Base-by-base conservation (phyloP, 2,113 vertebrate genomes). In the Arothron firmamentum region DNA sequence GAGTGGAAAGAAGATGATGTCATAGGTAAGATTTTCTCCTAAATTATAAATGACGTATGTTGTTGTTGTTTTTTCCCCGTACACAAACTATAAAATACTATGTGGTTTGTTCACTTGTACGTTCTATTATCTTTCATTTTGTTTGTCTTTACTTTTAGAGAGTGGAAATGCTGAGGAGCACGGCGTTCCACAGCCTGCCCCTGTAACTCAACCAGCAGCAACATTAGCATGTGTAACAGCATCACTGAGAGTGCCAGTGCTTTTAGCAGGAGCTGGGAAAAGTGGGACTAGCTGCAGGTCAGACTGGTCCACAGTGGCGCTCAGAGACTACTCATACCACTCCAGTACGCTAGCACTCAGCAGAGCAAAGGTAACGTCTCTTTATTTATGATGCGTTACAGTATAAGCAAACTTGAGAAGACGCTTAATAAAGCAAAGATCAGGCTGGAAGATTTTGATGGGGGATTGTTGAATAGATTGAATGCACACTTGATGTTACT, bases 351-450 rank as follows among this genome's bases (percentile, higher is more conserved):
- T 84, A 51, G 65, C 68, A 10, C 56, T 77, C 61, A 81, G 57
- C 63, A 83, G 80, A 75, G 78, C 78, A 18, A 89, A 89, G 84
- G 88, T 89, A 69, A 62, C 58, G 2, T 42, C 19, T 4, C 10
- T 11, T 1, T 8, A 3, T 53, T 3, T 6, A 38, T 1, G 2
- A 38, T 38, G 9, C 12, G 9, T 1, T 38, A 11, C 8, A 38
- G 6, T 31, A 31, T 6, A 9, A 31, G 28, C 21, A 2, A 23
- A 23, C 21, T 2, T 23, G 21, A 23, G 21, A 2, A 23, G 21
- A 23, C 21, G 21, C 21, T 23, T 23, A 23, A 23, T 23, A 23
- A 23, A 3, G 28, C 28, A 31, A 9, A 6, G 28, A 9, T 31
- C 6, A 31, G 28, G 28, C 28, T 5, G 8, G 1, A 9, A 31